Evolutionary conservation across 2,888 invertebrate genomes (phyloP).

Genomic region (Xestia sexstrigata): DNA sequence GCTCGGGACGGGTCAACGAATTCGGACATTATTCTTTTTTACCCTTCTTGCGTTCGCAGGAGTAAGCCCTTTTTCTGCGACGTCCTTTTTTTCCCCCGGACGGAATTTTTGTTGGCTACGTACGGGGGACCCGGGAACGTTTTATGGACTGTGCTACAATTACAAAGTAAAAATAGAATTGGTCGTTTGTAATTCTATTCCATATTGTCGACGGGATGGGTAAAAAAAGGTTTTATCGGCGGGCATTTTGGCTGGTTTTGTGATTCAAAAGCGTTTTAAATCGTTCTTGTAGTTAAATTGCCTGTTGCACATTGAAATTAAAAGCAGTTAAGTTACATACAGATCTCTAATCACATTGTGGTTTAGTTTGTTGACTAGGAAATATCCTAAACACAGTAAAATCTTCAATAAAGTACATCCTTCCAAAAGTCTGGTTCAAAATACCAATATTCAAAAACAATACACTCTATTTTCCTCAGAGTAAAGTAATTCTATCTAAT

Average conservation of each 20-base stretch:
- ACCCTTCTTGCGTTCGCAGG: conserved; percentile 90
- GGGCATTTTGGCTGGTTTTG: conserved; percentile 59
- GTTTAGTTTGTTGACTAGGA: background rate
- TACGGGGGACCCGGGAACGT: conserved; percentile 78
- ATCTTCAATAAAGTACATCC: background rate
- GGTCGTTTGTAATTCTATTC: conserved; percentile 86
- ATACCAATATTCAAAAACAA: conserved; percentile 56
- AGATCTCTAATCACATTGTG: too few relatives aligned
- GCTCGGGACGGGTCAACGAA: conserved; percentile 91
- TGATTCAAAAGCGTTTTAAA: conserved; percentile 42
- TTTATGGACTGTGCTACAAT: conserved; percentile 90
- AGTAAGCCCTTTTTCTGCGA: conserved; percentile 90
- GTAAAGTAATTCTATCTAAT: conserved; percentile 67
- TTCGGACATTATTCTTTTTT: conserved; percentile 91
- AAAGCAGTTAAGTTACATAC: background rate
- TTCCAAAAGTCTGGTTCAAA: background rate
- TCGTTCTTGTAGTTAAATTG: conserved; percentile 18
- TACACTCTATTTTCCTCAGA: conserved; percentile 62
- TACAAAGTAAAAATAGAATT: conserved; percentile 90
- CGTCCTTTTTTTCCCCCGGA: conserved; percentile 86
- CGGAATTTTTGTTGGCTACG: conserved; percentile 85
- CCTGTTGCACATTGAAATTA: conserved; percentile 2
- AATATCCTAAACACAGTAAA: background rate
- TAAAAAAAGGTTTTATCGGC: conserved; percentile 71
- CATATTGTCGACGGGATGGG: conserved; percentile 78